A percentile compares a stretch with the other conserved stretches of the same genome.
Conservation (phyloP, 2,113 vertebrate species). For the Pampusana beccarii region DNA sequence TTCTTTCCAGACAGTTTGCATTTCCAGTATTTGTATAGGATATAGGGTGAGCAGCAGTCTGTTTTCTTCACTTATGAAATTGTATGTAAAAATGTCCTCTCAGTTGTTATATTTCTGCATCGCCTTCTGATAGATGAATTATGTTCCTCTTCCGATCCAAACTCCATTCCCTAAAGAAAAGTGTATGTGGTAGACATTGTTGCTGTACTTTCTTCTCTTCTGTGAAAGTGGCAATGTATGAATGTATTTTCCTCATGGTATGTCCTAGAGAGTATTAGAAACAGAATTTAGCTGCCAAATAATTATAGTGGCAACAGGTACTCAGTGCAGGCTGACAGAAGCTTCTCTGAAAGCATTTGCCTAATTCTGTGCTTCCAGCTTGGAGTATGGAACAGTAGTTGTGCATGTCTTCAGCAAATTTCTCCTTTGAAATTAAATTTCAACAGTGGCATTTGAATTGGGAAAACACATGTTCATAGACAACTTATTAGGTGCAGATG, state of each 20-base stretch:
- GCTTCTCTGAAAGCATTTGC: background rate
- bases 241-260: background rate
- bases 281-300: background rate
- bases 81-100: background rate
- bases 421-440: background rate
- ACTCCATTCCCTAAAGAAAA: background rate
- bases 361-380: background rate
- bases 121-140: background rate
- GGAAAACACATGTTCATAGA: background rate
- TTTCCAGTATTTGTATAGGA: slow-evolving; percentile 29
- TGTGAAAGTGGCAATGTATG: background rate
- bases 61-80: background rate
- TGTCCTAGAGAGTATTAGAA: background rate
- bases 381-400: background rate
- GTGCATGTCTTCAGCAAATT: background rate
- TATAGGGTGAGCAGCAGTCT: background rate
- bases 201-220: background rate
- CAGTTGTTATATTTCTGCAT: background rate
- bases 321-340: background rate
- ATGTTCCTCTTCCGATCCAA: background rate
- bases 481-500: background rate
- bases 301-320: background rate
- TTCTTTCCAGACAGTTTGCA: slow-evolving; percentile 27
- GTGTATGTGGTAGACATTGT: background rate
- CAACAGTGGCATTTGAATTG: background rate